Evolutionary conservation across 2,888 invertebrate species (phyloP), one percentile per base, ranked within the genome.

Genomic region (Drosophila pseudotakahashii): DNA sequence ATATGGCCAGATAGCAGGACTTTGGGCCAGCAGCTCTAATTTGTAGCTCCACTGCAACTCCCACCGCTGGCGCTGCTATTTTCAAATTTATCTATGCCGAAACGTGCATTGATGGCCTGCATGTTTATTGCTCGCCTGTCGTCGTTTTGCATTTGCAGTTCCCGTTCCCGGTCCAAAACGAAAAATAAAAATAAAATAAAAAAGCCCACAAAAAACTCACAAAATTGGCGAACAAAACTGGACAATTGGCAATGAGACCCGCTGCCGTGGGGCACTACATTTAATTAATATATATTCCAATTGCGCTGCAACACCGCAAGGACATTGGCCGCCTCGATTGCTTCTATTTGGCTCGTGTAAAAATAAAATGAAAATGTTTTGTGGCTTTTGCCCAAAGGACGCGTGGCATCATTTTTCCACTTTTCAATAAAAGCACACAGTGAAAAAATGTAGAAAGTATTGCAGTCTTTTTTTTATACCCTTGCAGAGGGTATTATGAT

Each of bases 1-100:
- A 19, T 26, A 10, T 9, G 3, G 11, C 14, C 14, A 47, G 19
- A 30, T 23, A n/a, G 61, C 54, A 37, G 10, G 54, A 48, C 51
- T 34, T 61, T 53, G 52, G 66, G 64, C 75, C 66, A 73, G 78
- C 82, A 67, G 71, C 73, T 83, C 86, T 86, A 85, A 85, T 88
- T 84, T 84, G 84, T 84, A 82, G 70, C 78, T 70, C 60, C 73
- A 83, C 26, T 36, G 37, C 10, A 13, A 74, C 78, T 80, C 73
- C 74, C 61, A 67, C 73, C 68, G 67, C 63, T 16, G 19, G 72
- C 70, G 68, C 67, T 55, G 71, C 76, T 74, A 71, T 77, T 81
- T 77, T 77, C 71, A 73, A 83, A 84, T 87, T 84, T 84, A 84
- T 84, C 88, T 88, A 79, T 79, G 88, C 80, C 72, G 74, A 77